Conservation (phyloP, 1,140 invertebrate species). For the Trichonephila clavipes region DNA sequence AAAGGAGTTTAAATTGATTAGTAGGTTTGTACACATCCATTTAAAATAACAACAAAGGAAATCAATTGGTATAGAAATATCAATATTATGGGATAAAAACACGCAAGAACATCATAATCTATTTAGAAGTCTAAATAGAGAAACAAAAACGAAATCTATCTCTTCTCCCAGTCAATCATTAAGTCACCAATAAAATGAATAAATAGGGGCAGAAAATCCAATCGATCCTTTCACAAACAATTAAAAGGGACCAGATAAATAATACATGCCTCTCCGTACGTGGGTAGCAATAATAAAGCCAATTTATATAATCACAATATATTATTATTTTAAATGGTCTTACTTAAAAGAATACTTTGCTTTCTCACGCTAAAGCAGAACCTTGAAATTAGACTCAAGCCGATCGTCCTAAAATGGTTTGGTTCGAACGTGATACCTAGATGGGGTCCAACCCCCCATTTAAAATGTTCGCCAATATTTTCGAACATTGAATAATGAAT, state of each 20-base stretch:
- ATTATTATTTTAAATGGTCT: constrained; percentile 36
- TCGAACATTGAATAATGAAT: background rate
- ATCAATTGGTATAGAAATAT: no score
- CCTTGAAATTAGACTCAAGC: background rate
- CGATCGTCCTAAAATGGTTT: background rate
- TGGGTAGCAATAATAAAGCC: background rate
- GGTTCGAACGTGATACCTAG: background rate
- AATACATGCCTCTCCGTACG: background rate
- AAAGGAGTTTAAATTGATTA: no score
- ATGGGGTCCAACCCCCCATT: constrained; percentile 3
- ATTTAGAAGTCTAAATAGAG: background rate
- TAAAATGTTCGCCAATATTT: constrained; percentile 26
- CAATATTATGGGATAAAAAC: no score
- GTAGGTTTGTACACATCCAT: no score
- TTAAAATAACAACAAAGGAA: no score
- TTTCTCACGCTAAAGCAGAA: background rate
- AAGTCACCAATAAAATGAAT: background rate
- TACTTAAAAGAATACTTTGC: background rate
- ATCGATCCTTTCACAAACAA: background rate
- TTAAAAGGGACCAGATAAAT: background rate
- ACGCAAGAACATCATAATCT: no score
- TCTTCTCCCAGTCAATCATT: background rate
- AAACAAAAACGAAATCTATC: background rate
- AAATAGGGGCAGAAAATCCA: background rate
- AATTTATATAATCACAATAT: background rate